phyloP scores from a whole-genome alignment of 2,113 vertebrate genomes.

The Lepisosteus oculatus region DNA sequence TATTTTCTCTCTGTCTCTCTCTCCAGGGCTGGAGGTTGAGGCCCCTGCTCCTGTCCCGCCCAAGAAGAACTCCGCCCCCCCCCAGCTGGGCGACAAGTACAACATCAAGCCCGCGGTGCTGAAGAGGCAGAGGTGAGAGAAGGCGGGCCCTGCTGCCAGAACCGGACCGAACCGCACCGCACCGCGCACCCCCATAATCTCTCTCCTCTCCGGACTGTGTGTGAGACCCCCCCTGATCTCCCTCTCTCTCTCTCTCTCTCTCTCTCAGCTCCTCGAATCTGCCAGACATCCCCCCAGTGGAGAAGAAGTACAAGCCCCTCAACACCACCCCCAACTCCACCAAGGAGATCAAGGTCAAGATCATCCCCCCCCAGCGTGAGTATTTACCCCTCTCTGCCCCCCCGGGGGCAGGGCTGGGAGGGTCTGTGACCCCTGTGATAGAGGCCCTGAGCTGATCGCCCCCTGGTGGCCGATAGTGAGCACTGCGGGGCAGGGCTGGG shows the following conservation, averaged over 20 bases:
- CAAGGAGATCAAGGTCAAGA: constrained; percentile 97
- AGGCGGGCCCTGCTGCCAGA: too few relatives aligned
- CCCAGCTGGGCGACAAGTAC: constrained; percentile 81
- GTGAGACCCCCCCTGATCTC: not conserved
- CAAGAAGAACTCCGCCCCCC: constrained; percentile 70
- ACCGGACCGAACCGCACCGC: too few relatives aligned
- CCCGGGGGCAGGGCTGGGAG: too few relatives aligned
- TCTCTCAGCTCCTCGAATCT: constrained; percentile 35
- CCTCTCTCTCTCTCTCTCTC: not conserved
- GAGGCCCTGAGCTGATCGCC: constrained; percentile 38
- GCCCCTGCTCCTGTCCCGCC: constrained; percentile 66
- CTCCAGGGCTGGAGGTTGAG: constrained; percentile 82
- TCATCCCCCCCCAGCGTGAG: constrained; percentile 92
- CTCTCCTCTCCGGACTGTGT: too few relatives aligned
- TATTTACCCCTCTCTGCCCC: constrained; percentile 21
- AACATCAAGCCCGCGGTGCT: constrained; percentile 86
- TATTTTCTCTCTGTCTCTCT: constrained; percentile 4
- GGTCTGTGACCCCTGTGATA: too few relatives aligned
- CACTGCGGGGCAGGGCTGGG: constrained; percentile 56
- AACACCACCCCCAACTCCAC: constrained; percentile 82
- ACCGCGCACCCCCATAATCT: too few relatives aligned
- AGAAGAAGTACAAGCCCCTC: constrained; percentile 95
- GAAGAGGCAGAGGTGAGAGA: constrained; percentile 80
- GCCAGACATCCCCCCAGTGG: constrained; percentile 66
- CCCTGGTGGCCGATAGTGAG: constrained; percentile 55